These are phyloP conservation scores for Conger conger DNA, from an alignment of 2,113 vertebrate species.

Conservation along the genomic window DNA sequence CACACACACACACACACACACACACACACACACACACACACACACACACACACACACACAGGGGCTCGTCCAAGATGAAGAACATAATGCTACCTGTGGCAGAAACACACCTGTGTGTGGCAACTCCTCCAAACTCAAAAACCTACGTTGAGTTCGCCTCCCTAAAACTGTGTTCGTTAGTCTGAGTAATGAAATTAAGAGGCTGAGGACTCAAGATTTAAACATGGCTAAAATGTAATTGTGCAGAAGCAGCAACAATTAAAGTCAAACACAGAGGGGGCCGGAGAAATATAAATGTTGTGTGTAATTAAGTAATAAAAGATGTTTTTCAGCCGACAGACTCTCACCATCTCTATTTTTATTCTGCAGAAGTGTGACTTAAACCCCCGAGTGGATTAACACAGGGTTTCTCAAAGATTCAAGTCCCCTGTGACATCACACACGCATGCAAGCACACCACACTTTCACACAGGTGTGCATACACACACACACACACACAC, in stretches of 20 bases:
- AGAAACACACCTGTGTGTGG: not conserved
- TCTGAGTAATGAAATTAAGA: not conserved
- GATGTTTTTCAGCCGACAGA: not conserved
- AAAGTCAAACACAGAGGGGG: constrained; percentile 14
- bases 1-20: too few species aligned
- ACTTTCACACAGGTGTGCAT: not conserved
- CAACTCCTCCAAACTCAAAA: not conserved
- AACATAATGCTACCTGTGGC: not conserved
- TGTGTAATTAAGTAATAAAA: constrained; percentile 22
- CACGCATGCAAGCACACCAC: not conserved
- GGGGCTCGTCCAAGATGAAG: not conserved
- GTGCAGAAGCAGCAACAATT: constrained; percentile 17
- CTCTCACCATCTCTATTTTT: constrained; percentile 9
- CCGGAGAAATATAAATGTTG: constrained; percentile 16
- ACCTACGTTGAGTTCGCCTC: not conserved
- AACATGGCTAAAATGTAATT: constrained; percentile 10
- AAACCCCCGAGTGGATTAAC: not conserved
- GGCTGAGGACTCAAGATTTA: not conserved
- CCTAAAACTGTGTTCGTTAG: not conserved
- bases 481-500: not conserved
- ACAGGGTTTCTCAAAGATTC: not conserved
- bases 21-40: too few species aligned
- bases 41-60: too few species aligned
- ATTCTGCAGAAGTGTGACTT: not conserved
- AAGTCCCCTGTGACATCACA: not conserved